Percentiles rank a stretch among this genome's conserved stretches.
Evolutionary conservation across 1,140 invertebrate genomes (phyloP).

Genomic region (Eumeta japonica): DNA sequence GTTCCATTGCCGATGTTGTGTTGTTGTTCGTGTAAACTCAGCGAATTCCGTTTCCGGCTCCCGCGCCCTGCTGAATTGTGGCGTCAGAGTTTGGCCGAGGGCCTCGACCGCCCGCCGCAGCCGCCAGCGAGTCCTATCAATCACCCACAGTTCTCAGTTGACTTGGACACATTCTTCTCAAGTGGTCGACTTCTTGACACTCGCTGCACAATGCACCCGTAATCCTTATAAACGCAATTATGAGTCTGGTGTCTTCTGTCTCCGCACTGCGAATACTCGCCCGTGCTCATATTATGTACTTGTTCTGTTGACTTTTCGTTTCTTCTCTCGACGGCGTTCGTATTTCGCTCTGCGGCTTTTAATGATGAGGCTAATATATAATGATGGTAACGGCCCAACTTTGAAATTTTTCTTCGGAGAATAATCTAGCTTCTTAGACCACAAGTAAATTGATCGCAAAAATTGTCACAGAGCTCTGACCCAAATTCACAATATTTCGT

Average conservation of each 20-base stretch:
- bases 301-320: background rate
- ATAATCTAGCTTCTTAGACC: slow-evolving; percentile 1
- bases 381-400: background rate
- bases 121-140: slow-evolving; percentile 3
- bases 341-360: slow-evolving; percentile 5
- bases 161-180: too few species aligned
- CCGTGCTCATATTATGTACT: slow-evolving; percentile 1
- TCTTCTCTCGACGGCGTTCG: slow-evolving; percentile 1
- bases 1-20: too few species aligned
- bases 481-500: slow-evolving; percentile 6
- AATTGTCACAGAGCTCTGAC: background rate
- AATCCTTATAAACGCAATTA: background rate
- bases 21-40: too few species aligned
- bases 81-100: background rate
- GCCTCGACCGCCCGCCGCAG: background rate
- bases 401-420: background rate
- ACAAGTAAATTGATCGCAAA: slow-evolving; percentile 7
- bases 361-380: slow-evolving; percentile 2
- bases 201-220: background rate
- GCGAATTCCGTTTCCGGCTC: background rate
- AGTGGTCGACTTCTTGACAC: slow-evolving; percentile 1
- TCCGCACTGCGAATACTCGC: too few species aligned
- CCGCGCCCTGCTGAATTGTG: background rate
- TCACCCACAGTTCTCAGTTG: too few species aligned
- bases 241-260: background rate